These are phyloP conservation scores for Andrena marginata DNA, from an alignment of 2,888 invertebrate species.

Conservation along the genomic window DNA sequence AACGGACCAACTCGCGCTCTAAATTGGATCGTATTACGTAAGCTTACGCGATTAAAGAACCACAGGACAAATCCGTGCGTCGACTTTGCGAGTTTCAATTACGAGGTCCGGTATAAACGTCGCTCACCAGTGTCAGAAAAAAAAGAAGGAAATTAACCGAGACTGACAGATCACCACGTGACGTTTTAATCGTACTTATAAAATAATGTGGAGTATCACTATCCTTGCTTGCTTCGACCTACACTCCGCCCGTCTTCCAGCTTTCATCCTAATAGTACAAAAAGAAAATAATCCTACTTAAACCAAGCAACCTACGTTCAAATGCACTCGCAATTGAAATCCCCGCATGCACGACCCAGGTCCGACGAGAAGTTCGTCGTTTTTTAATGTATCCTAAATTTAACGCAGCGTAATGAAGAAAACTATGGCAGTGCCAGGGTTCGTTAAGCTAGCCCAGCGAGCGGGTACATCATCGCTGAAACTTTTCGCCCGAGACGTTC, in stretches of 20 bases:
- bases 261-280: background rate
- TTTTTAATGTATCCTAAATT: background rate
- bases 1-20: constrained; percentile 55
- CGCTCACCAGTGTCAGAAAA: constrained; percentile 15
- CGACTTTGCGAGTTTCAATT: constrained; percentile 64
- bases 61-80: constrained; percentile 71
- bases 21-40: constrained; percentile 75
- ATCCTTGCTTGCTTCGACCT: background rate
- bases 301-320: background rate
- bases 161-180: constrained; percentile 2
- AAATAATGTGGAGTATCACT: background rate
- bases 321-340: background rate
- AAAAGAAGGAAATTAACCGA: background rate
- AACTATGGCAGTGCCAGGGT: background rate
- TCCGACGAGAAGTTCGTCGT: background rate
- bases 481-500: constrained; percentile 27
- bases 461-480: constrained; percentile 18
- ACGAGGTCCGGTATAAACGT: constrained; percentile 37
- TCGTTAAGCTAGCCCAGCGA: background rate
- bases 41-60: constrained; percentile 71
- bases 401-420: background rate
- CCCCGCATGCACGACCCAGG: background rate
- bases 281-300: background rate
- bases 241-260: background rate
- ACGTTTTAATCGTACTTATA: constrained; percentile 18